Percentiles rank a stretch among this genome's conserved stretches.
phyloP scores from a whole-genome alignment of 2,797 vertebrate genomes.

The Macroramphosus scolopax region DNA sequence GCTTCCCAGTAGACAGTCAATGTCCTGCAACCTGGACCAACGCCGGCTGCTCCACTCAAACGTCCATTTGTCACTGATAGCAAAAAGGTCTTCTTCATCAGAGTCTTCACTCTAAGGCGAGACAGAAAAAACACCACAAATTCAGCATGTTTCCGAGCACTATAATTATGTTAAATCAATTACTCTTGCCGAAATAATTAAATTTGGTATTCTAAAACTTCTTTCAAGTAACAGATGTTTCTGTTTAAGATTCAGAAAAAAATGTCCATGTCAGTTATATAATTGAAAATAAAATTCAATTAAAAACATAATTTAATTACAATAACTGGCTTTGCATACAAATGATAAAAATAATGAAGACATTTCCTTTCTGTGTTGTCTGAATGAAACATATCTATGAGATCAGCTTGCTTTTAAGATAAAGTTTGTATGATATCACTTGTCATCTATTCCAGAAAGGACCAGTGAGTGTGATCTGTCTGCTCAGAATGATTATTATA shows the following conservation, averaged over 20 bases:
- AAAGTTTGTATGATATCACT: conserved; percentile 2
- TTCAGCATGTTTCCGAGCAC: neutral
- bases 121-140: conserved; percentile 2
- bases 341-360: too few species aligned
- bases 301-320: neutral
- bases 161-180: conserved; percentile 1
- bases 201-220: conserved; percentile 1
- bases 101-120: conserved; percentile 91
- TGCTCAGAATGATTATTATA: conserved; percentile 37
- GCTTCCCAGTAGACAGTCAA: conserved; percentile 82
- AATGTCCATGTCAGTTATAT: neutral
- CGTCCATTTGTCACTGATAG: conserved; percentile 98
- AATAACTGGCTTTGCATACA: too few species aligned
- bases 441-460: conserved; percentile 5
- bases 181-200: conserved; percentile 5
- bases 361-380: too few species aligned
- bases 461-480: conserved; percentile 16
- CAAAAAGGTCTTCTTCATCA: conserved; percentile 96
- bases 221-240: neutral
- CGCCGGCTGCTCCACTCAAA: conserved; percentile 95
- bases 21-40: conserved; percentile 94
- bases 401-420: neutral
- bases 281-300: conserved; percentile 2
- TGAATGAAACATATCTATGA: too few species aligned
- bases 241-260: neutral